A percentile compares a stretch with the other conserved stretches of the same genome.
phyloP scores from a whole-genome alignment of 2,888 invertebrate genomes.

The Lapara coniferarum region DNA sequence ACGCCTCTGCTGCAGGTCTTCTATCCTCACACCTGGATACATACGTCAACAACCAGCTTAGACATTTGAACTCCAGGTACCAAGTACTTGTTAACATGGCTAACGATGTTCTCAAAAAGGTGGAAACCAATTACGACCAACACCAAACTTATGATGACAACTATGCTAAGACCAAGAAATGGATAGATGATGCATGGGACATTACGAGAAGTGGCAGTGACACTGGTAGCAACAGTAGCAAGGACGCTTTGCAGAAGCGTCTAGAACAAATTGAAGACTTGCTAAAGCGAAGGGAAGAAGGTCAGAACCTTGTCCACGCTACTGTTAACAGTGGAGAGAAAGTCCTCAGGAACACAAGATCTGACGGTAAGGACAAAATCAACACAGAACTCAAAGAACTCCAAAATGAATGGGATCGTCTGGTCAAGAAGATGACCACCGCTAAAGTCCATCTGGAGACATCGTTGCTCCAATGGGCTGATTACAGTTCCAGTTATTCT shows the following conservation, averaged over 20 bases:
- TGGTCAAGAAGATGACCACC: slow-evolving; percentile 95
- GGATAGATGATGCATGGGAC: slow-evolving; percentile 94
- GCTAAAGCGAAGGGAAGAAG: slow-evolving; percentile 91
- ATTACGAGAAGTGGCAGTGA: slow-evolving; percentile 92
- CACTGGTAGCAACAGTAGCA: slow-evolving; percentile 89
- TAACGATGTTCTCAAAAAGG: slow-evolving; percentile 94
- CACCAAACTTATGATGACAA: slow-evolving; percentile 92
- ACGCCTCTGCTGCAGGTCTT: slow-evolving; percentile 89
- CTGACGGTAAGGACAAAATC: slow-evolving; percentile 94
- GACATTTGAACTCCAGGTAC: slow-evolving; percentile 93
- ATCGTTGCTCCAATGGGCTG: slow-evolving; percentile 96
- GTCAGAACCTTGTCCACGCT: slow-evolving; percentile 92
- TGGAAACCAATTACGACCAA: slow-evolving; percentile 93
- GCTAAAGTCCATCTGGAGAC: slow-evolving; percentile 96
- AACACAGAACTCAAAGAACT: slow-evolving; percentile 94
- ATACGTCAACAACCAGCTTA: slow-evolving; percentile 93
- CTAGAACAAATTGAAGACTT: slow-evolving; percentile 91
- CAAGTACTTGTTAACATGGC: slow-evolving; percentile 94
- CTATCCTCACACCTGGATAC: slow-evolving; percentile 93
- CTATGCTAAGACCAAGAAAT: slow-evolving; percentile 89
- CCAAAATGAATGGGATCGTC: slow-evolving; percentile 95
- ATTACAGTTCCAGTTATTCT: slow-evolving; percentile 96
- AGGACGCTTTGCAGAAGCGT: slow-evolving; percentile 92
- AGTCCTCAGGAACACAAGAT: slow-evolving; percentile 92
- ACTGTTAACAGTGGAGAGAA: slow-evolving; percentile 96